Percentiles rank a stretch among this genome's conserved stretches.
phyloP scores from a whole-genome alignment of 2,888 invertebrate genomes.

The Belgica antarctica region DNA sequence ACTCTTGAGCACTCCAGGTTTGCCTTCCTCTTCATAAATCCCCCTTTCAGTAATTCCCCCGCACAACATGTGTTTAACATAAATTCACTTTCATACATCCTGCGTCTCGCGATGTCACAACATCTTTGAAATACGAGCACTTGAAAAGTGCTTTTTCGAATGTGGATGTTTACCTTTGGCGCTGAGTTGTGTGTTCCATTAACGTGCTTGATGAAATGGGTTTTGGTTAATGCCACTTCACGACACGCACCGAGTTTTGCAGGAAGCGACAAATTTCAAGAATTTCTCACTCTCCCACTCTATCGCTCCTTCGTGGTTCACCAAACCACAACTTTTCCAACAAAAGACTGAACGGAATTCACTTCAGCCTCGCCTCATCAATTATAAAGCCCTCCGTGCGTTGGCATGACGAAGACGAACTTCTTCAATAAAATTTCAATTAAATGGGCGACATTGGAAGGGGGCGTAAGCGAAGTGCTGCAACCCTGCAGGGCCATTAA shows the following conservation, averaged over 20 bases:
- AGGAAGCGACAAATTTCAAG: too few relatives aligned
- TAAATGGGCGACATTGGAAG: neutral
- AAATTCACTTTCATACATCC: conserved; percentile 8
- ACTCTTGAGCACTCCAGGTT: too few relatives aligned
- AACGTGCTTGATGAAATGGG: neutral
- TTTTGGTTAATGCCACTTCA: neutral
- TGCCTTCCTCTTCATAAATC: too few relatives aligned
- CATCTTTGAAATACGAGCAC: neutral
- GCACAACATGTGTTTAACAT: too few relatives aligned
- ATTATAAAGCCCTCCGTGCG: neutral
- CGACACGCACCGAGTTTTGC: neutral
- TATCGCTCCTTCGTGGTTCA: neutral
- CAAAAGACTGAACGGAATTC: neutral
- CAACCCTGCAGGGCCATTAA: too few relatives aligned
- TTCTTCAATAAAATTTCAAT: conserved; percentile 23
- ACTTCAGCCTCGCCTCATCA: neutral
- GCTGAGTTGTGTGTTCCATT: neutral
- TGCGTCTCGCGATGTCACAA: conserved; percentile 2
- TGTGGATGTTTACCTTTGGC: neutral
- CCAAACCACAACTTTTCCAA: neutral
- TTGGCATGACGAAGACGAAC: neutral
- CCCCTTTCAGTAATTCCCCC: too few relatives aligned
- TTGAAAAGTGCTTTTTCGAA: neutral
- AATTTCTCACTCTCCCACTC: neutral
- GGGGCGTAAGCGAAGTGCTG: neutral